These are phyloP conservation scores for Esox lucius DNA, from an alignment of 2,797 vertebrate genomes.

Conservation along the genomic window DNA sequence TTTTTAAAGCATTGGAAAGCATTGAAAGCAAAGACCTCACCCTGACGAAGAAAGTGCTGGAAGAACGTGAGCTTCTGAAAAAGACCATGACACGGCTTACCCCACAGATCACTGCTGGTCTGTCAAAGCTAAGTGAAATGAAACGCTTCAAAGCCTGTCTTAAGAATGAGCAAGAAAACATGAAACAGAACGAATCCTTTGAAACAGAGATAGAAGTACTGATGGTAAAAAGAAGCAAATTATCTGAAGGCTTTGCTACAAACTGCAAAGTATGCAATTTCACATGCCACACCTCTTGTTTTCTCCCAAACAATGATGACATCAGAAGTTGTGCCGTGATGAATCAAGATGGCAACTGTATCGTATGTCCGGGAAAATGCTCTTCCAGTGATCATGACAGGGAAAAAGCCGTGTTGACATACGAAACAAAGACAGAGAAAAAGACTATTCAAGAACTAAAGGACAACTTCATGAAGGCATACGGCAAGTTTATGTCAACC, in stretches of 20 bases:
- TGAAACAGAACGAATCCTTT: constrained; percentile 33
- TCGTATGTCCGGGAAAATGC: constrained; percentile 37
- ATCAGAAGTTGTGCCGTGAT: constrained; percentile 31
- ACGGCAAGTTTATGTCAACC: constrained; percentile 28
- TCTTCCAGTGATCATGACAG: constrained; percentile 16
- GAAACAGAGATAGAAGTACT: constrained; percentile 33
- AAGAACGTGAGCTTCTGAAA: constrained; percentile 41
- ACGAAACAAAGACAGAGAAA: constrained; percentile 33
- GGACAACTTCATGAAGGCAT: constrained; percentile 40
- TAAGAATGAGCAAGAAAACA: constrained; percentile 21
- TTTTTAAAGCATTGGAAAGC: constrained; percentile 31
- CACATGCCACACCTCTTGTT: constrained; percentile 44
- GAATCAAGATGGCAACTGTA: constrained; percentile 17
- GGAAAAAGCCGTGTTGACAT: constrained; percentile 36
- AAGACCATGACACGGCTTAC: constrained; percentile 26
- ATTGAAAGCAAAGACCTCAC: constrained; percentile 31
- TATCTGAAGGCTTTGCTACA: constrained; percentile 1
- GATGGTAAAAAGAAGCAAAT: constrained; percentile 10
- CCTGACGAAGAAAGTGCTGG: constrained; percentile 37
- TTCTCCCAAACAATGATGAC: constrained; percentile 16
- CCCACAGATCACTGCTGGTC: constrained; percentile 37
- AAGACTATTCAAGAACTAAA: constrained; percentile 33
- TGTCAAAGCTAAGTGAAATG: constrained; percentile 33
- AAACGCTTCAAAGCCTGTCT: constrained; percentile 20
- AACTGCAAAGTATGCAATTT: constrained; percentile 42